Evolutionary conservation across 2,113 vertebrate species (phyloP).

Genomic region (Synchiropus splendidus): DNA sequence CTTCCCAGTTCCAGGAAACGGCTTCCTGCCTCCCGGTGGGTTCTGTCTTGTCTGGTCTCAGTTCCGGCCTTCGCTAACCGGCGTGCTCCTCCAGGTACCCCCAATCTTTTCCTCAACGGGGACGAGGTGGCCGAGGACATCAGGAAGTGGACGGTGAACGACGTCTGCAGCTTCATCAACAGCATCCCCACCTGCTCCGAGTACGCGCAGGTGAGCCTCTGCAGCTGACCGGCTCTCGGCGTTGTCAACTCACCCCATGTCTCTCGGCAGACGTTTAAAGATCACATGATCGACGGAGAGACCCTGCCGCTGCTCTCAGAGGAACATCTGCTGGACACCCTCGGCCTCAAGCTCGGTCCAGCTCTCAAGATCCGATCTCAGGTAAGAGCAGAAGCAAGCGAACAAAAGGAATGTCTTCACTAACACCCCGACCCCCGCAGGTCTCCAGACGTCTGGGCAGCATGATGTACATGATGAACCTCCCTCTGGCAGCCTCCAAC

Average conservation of each 20-base stretch:
- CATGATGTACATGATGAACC: slow-evolving; percentile 75
- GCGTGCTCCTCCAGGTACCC: slow-evolving; percentile 57
- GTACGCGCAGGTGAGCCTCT: slow-evolving; percentile 80
- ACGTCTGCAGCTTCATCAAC: slow-evolving; percentile 81
- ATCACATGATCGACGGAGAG: slow-evolving; percentile 93
- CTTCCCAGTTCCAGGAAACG: slow-evolving; percentile 65
- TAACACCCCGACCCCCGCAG: too few species aligned
- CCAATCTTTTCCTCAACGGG: slow-evolving; percentile 68
- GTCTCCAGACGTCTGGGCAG: slow-evolving; percentile 78
- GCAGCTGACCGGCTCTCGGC: background rate
- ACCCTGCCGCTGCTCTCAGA: slow-evolving; percentile 89
- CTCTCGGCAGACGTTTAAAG: slow-evolving; percentile 76
- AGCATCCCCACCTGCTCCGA: slow-evolving; percentile 83
- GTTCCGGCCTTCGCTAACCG: background rate
- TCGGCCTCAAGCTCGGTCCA: slow-evolving; percentile 89
- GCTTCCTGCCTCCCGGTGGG: slow-evolving; percentile 61
- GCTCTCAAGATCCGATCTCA: slow-evolving; percentile 92
- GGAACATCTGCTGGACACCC: slow-evolving; percentile 85
- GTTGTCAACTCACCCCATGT: background rate
- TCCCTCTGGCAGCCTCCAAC: slow-evolving; percentile 61
- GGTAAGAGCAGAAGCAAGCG: slow-evolving; percentile 65
- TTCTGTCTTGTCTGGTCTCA: background rate
- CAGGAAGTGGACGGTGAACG: slow-evolving; percentile 84
- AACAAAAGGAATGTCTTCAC: too few species aligned
- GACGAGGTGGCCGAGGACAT: slow-evolving; percentile 79